Conservation (phyloP, 2,113 vertebrate species). For the Ochotona curzoniae region DNA sequence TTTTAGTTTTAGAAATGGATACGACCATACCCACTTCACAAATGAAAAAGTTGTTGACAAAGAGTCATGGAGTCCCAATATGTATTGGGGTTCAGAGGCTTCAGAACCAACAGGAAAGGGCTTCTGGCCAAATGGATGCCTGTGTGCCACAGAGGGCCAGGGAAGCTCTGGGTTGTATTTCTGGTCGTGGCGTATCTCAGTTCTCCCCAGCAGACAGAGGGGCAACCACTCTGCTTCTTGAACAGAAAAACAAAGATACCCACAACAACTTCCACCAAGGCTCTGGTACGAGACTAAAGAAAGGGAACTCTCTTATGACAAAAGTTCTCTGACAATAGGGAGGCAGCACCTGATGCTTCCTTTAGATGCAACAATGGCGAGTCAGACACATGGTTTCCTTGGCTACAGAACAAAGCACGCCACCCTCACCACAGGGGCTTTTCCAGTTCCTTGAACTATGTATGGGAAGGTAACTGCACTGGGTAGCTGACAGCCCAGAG, state of each 20-base stretch:
- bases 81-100: background rate
- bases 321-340: background rate
- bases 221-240: too few relatives aligned
- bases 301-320: background rate
- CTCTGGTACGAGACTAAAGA: background rate
- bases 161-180: too few relatives aligned
- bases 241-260: too few relatives aligned
- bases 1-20: too few relatives aligned
- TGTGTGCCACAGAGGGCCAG: too few relatives aligned
- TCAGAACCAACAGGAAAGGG: background rate
- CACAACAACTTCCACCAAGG: background rate
- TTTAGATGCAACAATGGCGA: background rate
- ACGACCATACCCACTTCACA: background rate
- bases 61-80: background rate
- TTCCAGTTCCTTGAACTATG: background rate
- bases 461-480: too few relatives aligned
- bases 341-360: background rate
- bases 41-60: background rate
- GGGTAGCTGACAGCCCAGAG: background rate
- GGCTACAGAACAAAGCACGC: background rate
- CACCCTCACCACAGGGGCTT: background rate
- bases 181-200: too few relatives aligned
- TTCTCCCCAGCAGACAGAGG: too few relatives aligned
- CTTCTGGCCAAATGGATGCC: too few relatives aligned
- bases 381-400: accelerated